Evolutionary conservation across 1,140 invertebrate genomes (phyloP), one percentile per base, ranked within the genome.

Genomic region (Drosophila bifasciata): DNA sequence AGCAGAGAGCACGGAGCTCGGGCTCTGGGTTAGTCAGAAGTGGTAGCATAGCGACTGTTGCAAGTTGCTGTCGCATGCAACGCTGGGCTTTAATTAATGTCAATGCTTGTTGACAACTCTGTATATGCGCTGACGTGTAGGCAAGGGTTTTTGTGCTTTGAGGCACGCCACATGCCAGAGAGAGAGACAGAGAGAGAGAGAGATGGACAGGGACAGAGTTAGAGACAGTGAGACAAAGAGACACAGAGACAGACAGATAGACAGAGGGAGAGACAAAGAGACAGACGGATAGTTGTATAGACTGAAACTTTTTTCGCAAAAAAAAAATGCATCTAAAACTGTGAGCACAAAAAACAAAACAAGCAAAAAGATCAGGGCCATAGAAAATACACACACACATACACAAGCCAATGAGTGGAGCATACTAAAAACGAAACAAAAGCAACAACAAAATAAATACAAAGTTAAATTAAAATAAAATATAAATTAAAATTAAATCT

Each of bases 21-120:
- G 11, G 32, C 32, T 36, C 11, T 36, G 32, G 32, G 32, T 36
- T 36, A 36, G 32, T 36, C 11, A 13, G 32, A 13, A 36, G 32
- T 8, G 28, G 8, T 9, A 5, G 23, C 23, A 3, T 6, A 32
- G 28, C 8, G 28, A 36, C 15, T 9, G 60, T 57, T 58, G 52
- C 60, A 63, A 63, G 52, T 61, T 62, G 48, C 61, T 62, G 74
- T 73, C 45, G 76, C 76, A 85, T 85, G 80, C 80, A 79, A 79
- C 80, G 67, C 44, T 85, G 80, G 59, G 62, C 76, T 85, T 85
- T 85, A 85, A 85, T 85, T 85, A 85, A 85, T 85, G 80, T 79
- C 80, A 85, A 84, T 85, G 80, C 80, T 85, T 84, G 80, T 84
- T 79, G 80, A 84, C 76, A 85, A 76, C 72, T 79, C 69, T 53